Conservation (phyloP, 2,888 invertebrate genomes). For the Elgonia sp. region DNA sequence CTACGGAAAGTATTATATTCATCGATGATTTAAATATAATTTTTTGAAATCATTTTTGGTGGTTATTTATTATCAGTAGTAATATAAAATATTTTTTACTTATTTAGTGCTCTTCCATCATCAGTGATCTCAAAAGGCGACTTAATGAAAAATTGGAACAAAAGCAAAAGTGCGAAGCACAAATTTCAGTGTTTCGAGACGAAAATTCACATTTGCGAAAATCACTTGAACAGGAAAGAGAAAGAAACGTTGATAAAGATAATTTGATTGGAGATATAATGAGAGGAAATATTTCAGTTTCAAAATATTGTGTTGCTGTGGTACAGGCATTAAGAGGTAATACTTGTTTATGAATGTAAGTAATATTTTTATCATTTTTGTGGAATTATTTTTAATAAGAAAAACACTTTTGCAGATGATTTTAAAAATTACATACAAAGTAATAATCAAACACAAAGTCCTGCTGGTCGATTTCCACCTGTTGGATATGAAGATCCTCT, state of each 20-base stretch:
- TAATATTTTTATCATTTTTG: conserved; percentile 21
- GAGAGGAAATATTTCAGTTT: conserved; percentile 36
- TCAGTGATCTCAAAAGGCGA: no score
- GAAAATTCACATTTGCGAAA: conserved; percentile 44
- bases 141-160: not conserved
- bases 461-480: conserved; percentile 6
- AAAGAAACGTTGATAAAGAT: conserved; percentile 43
- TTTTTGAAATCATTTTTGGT: no score
- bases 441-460: conserved; percentile 5
- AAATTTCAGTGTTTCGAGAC: conserved; percentile 35
- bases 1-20: no score
- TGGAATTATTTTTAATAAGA: not conserved
- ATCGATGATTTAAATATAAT: no score
- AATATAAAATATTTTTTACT: no score
- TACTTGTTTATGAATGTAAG: conserved; percentile 12
- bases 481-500: conserved; percentile 32
- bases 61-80: no score
- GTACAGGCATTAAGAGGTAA: conserved; percentile 38
- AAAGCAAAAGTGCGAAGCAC: conserved; percentile 13
- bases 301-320: conserved; percentile 32
- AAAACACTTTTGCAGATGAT: conserved; percentile 28
- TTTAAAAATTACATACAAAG: conserved; percentile 18
- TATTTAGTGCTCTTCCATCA: no score
- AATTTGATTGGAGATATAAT: conserved; percentile 33
- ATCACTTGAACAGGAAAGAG: conserved; percentile 33